These are phyloP conservation scores for Rhagium mordax DNA, from an alignment of 2,888 invertebrate genomes.

Conservation along the genomic window DNA sequence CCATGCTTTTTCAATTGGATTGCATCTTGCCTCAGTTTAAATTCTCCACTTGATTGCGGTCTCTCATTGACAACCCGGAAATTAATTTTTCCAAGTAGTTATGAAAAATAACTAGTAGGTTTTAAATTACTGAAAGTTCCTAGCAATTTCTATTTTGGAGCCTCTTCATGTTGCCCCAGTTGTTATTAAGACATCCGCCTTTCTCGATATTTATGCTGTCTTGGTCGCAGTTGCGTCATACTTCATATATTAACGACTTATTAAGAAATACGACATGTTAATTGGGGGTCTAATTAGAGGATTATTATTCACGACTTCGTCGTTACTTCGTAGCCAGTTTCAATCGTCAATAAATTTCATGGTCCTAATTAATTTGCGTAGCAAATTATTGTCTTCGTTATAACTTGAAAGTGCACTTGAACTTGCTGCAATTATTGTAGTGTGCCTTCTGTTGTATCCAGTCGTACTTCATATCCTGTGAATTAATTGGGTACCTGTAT, in stretches of 20 bases:
- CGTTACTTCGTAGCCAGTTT: not conserved
- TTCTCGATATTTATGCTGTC: not conserved
- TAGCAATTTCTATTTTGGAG: no score
- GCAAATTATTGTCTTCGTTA: not conserved
- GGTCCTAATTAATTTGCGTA: not conserved
- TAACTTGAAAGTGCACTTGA: not conserved
- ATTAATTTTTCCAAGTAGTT: no score
- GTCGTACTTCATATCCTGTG: not conserved
- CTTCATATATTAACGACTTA: not conserved
- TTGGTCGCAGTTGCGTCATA: not conserved
- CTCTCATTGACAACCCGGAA: no score
- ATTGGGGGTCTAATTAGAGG: not conserved
- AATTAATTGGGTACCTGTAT: no score
- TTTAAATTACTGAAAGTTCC: no score
- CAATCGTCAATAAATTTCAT: not conserved
- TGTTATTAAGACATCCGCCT: not conserved
- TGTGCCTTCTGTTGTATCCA: not conserved
- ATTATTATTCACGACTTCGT: not conserved
- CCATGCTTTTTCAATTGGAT: conserved; percentile 1
- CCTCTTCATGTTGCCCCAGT: no score
- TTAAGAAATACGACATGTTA: not conserved
- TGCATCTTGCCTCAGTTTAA: not conserved
- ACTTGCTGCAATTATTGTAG: not conserved
- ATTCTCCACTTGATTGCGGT: not conserved
- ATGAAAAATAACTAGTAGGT: no score